Evolutionary conservation across 2,797 vertebrate species (phyloP).

Genomic region (Anguilla obscura): DNA sequence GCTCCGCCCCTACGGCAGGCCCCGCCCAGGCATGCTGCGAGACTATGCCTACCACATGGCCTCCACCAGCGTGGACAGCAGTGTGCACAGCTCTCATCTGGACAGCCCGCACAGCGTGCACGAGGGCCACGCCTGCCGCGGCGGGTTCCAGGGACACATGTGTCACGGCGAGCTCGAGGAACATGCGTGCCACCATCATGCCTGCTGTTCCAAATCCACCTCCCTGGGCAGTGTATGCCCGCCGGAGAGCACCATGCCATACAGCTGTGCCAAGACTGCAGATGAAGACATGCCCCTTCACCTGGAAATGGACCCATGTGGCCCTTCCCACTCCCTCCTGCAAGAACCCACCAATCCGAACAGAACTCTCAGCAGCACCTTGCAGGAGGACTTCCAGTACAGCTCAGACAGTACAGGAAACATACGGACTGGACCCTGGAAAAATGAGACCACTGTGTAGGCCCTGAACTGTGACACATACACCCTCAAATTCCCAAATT

Average conservation of each 20-base stretch:
- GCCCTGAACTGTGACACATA: constrained; percentile 47
- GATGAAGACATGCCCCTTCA: constrained; percentile 68
- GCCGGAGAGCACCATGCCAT: constrained; percentile 72
- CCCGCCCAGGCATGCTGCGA: constrained; percentile 66
- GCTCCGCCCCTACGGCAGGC: constrained; percentile 81
- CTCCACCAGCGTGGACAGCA: constrained; percentile 84
- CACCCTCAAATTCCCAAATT: neutral
- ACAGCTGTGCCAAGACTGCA: constrained; percentile 67
- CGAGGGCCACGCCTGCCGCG: constrained; percentile 64
- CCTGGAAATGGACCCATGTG: constrained; percentile 77
- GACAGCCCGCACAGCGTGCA: constrained; percentile 76
- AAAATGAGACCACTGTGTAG: constrained; percentile 96
- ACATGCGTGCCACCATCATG: constrained; percentile 63
- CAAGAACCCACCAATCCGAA: constrained; percentile 70
- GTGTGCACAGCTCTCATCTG: constrained; percentile 79
- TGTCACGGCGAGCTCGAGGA: constrained; percentile 54
- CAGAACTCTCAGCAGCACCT: constrained; percentile 78
- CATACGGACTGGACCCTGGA: constrained; percentile 94
- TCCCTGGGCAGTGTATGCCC: constrained; percentile 72
- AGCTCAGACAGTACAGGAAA: constrained; percentile 84
- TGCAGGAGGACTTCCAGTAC: constrained; percentile 80
- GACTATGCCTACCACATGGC: constrained; percentile 86
- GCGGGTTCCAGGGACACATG: constrained; percentile 66
- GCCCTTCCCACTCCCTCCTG: constrained; percentile 72
- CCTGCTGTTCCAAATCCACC: constrained; percentile 75